Percentiles rank a stretch among this genome's conserved stretches.
Conservation (phyloP, 2,113 vertebrate species). For the Ranitomeya imitator region DNA sequence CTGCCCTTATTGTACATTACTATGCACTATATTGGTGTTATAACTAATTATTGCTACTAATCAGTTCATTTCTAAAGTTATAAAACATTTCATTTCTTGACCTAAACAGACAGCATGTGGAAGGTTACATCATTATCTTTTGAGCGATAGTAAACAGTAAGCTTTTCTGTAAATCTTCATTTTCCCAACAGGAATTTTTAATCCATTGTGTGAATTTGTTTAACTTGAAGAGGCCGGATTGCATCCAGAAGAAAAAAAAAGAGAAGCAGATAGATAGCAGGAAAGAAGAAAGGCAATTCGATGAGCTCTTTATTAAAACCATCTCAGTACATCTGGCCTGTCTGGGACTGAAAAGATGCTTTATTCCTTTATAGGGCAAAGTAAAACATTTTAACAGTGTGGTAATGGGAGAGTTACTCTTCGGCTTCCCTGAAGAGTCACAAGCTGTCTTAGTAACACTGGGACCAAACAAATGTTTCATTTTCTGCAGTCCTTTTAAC, state of each 20-base stretch:
- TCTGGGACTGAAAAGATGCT: slow-evolving; percentile 54
- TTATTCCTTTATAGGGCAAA: slow-evolving; percentile 61
- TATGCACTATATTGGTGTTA: not conserved
- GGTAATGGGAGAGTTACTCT: slow-evolving; percentile 67
- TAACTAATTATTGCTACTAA: not conserved
- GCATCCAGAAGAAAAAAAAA: slow-evolving; percentile 57
- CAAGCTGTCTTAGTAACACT: slow-evolving; percentile 66
- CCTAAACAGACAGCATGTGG: not conserved
- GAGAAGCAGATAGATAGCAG: slow-evolving; percentile 30
- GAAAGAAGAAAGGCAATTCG: slow-evolving; percentile 49
- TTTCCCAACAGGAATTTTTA: slow-evolving; percentile 35
- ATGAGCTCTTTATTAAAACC: slow-evolving; percentile 55
- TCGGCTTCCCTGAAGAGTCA: slow-evolving; percentile 68
- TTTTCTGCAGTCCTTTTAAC: slow-evolving; percentile 51
- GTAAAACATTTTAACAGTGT: slow-evolving; percentile 61
- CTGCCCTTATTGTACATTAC: not conserved
- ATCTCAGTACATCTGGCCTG: slow-evolving; percentile 60
- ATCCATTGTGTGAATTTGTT: slow-evolving; percentile 35
- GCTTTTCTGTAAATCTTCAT: slow-evolving; percentile 10
- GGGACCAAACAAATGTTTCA: slow-evolving; percentile 67
- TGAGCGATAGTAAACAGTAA: slow-evolving; percentile 10
- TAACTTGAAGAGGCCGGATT: slow-evolving; percentile 46
- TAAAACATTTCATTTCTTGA: not conserved
- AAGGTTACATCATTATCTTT: slow-evolving; percentile 21
- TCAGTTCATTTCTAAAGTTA: not conserved